Evolutionary conservation across 2,888 invertebrate species (phyloP).

Genomic region (Sphaerophoria taeniata): DNA sequence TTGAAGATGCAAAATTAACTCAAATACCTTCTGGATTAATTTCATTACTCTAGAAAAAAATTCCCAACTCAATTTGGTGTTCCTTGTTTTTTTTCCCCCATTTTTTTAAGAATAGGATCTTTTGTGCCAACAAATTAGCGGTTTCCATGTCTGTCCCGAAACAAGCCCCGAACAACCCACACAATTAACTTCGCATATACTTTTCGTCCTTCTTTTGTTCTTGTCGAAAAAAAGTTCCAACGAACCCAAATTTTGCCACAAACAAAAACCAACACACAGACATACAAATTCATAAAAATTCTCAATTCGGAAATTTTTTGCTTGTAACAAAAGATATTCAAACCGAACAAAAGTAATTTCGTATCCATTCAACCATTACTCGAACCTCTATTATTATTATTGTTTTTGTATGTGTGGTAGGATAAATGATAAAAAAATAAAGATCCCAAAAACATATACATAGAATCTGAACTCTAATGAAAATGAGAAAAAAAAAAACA

Average conservation of each 20-base stretch:
- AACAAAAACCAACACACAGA: slow-evolving; percentile 3
- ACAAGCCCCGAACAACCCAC: slow-evolving; percentile 1
- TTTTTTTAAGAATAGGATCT: not conserved
- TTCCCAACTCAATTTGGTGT: not conserved
- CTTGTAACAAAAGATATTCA: slow-evolving; percentile 28
- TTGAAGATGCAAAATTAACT: too few relatives aligned
- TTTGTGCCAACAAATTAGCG: slow-evolving; percentile 24
- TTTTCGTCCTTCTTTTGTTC: not conserved
- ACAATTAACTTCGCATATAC: not conserved
- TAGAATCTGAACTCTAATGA: not conserved
- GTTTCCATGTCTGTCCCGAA: slow-evolving; percentile 16
- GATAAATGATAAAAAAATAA: too few relatives aligned
- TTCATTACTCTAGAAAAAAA: slow-evolving; percentile 10
- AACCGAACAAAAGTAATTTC: slow-evolving; percentile 25
- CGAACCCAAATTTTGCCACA: slow-evolving; percentile 13
- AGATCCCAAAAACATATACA: too few relatives aligned
- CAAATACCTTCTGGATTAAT: not conserved
- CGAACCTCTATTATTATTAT: slow-evolving; percentile 29
- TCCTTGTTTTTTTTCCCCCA: too few relatives aligned
- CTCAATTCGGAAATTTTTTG: not conserved
- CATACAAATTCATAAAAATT: too few relatives aligned
- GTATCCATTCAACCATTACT: slow-evolving; percentile 20
- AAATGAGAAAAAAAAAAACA: too few relatives aligned
- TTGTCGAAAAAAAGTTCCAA: not conserved
- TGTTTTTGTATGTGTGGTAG: slow-evolving; percentile 15